Conservation (phyloP, 2,113 vertebrate genomes). For the Oryzias melastigma region DNA sequence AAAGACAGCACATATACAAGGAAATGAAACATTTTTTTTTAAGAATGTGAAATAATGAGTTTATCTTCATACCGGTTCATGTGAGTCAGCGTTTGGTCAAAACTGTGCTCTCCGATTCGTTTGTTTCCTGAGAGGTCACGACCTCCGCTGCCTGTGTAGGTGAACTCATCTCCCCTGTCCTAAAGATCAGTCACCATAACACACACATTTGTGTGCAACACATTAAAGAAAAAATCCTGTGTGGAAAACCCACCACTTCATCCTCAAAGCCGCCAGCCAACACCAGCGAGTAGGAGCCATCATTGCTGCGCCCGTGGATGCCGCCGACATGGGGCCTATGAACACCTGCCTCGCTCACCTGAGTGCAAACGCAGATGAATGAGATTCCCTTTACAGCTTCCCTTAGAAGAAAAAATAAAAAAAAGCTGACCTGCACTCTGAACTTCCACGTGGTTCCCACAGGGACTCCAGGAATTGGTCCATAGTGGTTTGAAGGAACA, state of each 20-base stretch:
- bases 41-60: background rate
- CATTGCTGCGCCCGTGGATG: slow-evolving; percentile 96
- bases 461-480: slow-evolving; percentile 93
- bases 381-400: background rate
- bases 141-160: slow-evolving; percentile 97
- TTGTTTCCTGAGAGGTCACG: slow-evolving; percentile 99
- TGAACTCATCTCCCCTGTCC: slow-evolving; percentile 98
- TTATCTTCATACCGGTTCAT: slow-evolving; percentile 90
- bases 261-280: slow-evolving; percentile 97
- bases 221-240: background rate
- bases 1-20: background rate
- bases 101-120: slow-evolving; percentile 95
- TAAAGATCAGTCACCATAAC: slow-evolving; percentile 48
- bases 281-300: slow-evolving; percentile 95
- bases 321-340: slow-evolving; percentile 97
- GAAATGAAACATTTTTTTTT: background rate
- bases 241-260: slow-evolving; percentile 89
- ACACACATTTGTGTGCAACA: background rate
- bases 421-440: slow-evolving; percentile 88
- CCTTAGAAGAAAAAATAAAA: background rate
- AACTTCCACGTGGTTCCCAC: slow-evolving; percentile 98
- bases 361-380: background rate
- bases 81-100: slow-evolving; percentile 97
- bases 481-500: slow-evolving; percentile 97
- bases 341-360: slow-evolving; percentile 98